phyloP scores from a whole-genome alignment of 92 coral and sea anemone species.

The Micromussa lordhowensis region DNA sequence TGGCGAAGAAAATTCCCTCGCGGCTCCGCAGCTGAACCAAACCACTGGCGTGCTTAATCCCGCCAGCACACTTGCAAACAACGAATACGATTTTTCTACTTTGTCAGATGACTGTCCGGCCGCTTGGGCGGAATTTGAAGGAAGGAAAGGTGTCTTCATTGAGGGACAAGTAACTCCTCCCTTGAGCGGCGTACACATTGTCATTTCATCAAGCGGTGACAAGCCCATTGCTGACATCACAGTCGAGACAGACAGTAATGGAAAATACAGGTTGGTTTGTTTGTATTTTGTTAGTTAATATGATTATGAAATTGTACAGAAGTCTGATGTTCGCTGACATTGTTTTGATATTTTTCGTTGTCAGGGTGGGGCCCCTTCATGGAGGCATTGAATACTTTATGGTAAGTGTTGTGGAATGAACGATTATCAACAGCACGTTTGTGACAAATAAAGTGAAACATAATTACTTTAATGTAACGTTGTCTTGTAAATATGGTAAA shows the following conservation, averaged over 20 bases:
- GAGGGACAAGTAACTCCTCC: conserved; percentile 95
- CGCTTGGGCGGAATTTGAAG: conserved; percentile 83
- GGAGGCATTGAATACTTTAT: conserved; percentile 82
- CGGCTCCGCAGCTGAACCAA: too few species aligned
- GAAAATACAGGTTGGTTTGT: conserved; percentile 79
- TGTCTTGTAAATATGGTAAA: not conserved
- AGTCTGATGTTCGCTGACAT: not conserved
- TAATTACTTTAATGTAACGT: not conserved
- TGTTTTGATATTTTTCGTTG: not conserved
- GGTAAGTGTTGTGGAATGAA: conserved; percentile 63
- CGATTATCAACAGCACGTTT: not conserved
- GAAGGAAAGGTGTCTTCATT: conserved; percentile 86
- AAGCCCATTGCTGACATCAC: conserved; percentile 51
- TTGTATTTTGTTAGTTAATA: not conserved
- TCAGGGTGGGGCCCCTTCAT: conserved; percentile 97
- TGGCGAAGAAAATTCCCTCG: too few species aligned
- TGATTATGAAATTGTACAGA: too few species aligned
- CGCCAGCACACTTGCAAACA: too few species aligned
- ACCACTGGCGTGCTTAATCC: too few species aligned
- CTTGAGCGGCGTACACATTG: conserved; percentile 83
- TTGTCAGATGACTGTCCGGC: conserved; percentile 94
- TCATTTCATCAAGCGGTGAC: conserved; percentile 73
- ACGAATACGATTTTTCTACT: too few species aligned
- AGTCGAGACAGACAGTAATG: conserved; percentile 80
- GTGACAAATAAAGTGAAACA: not conserved